These are phyloP conservation scores for Rhyacophila evoluta DNA, from an alignment of 2,888 invertebrate species.

Conservation along the genomic window DNA sequence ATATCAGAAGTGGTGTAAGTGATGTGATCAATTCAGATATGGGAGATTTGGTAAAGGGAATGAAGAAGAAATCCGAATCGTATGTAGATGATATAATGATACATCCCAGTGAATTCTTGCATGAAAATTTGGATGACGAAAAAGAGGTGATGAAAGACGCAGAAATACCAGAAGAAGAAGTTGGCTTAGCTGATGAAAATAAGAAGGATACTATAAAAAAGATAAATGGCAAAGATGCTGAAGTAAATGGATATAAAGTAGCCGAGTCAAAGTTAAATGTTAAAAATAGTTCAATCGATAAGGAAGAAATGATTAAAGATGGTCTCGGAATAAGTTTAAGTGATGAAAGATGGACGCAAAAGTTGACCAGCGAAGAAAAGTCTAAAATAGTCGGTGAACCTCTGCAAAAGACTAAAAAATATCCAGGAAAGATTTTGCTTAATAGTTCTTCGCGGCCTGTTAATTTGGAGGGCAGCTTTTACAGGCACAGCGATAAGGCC, in stretches of 20 bases:
- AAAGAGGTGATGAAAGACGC: not conserved
- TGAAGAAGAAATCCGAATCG: conserved; percentile 30
- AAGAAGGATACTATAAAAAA: not conserved
- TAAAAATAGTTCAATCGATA: not conserved
- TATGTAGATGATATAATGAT: conserved; percentile 48
- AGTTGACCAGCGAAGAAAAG: not conserved
- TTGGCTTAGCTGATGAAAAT: too few relatives aligned
- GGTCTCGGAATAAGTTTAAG: not conserved
- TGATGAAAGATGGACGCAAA: not conserved
- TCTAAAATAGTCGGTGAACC: not conserved
- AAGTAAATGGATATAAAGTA: not conserved
- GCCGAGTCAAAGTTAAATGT: not conserved
- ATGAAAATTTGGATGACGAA: not conserved
- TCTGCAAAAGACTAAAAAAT: not conserved
- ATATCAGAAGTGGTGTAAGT: conserved; percentile 46
- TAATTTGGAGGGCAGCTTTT: not conserved
- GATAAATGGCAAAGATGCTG: not conserved
- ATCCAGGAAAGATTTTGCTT: not conserved
- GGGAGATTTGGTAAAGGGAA: not conserved
- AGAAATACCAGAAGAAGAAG: not conserved
- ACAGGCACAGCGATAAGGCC: not conserved
- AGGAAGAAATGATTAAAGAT: not conserved
- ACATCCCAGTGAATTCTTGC: conserved; percentile 48
- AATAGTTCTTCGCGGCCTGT: not conserved
- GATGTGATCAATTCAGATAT: conserved; percentile 51